These are phyloP conservation scores for Acromyrmex echinatior DNA, from an alignment of 1,140 invertebrate species.

Conservation along the genomic window DNA sequence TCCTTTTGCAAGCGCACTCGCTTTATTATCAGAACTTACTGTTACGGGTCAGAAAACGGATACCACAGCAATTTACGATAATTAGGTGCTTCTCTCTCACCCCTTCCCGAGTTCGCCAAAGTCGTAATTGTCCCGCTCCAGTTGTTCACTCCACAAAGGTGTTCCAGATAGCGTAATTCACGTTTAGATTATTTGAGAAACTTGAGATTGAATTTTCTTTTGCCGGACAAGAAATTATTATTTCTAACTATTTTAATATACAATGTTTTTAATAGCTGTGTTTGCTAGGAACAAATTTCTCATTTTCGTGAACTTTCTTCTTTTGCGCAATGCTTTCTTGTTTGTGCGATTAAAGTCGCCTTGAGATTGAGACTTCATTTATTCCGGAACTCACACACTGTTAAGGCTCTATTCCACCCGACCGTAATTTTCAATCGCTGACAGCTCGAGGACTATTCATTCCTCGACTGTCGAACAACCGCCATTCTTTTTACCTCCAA, in stretches of 20 bases:
- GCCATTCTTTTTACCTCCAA: constrained; percentile 54
- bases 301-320: neutral
- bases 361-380: constrained; percentile 33
- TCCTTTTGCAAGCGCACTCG: neutral
- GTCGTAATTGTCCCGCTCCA: constrained; percentile 54
- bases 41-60: constrained; percentile 49
- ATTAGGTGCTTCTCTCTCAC: constrained; percentile 48
- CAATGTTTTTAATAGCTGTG: neutral
- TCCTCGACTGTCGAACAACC: constrained; percentile 51
- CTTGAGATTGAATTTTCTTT: constrained; percentile 45
- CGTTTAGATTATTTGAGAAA: constrained; percentile 33
- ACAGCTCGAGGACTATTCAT: constrained; percentile 59
- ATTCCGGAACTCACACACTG: neutral
- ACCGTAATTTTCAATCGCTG: constrained; percentile 49
- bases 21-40: constrained; percentile 56
- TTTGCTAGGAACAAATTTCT: neutral
- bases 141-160: constrained; percentile 35
- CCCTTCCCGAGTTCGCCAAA: constrained; percentile 36
- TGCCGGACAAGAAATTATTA: neutral
- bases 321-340: neutral
- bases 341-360: constrained; percentile 5
- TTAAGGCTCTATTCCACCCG: constrained; percentile 18
- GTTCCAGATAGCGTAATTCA: constrained; percentile 27
- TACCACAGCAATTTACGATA: constrained; percentile 61
- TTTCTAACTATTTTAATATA: constrained; percentile 4